These are phyloP conservation scores for Ladona fulva DNA, from an alignment of 1,140 invertebrate species.

Conservation along the genomic window DNA sequence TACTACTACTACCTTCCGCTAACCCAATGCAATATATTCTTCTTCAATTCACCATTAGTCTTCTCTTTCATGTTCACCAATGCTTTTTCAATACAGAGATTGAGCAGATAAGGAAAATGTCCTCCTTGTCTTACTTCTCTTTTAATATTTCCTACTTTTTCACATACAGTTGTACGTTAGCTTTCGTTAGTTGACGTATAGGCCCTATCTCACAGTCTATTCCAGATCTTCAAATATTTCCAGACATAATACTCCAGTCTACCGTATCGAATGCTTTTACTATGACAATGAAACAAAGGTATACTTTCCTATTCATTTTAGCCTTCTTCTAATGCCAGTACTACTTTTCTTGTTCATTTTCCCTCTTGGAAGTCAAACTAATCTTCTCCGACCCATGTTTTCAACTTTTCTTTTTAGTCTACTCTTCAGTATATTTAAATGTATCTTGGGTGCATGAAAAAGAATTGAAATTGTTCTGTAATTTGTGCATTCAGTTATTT, in stretches of 20 bases:
- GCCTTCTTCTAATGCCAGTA: not conserved
- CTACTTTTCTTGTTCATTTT: too few relatives aligned
- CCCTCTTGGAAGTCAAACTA: too few relatives aligned
- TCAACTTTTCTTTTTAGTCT: too few relatives aligned
- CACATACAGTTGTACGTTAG: not conserved
- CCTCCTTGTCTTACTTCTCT: too few relatives aligned
- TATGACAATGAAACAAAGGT: not conserved
- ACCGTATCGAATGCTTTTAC: not conserved
- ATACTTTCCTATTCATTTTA: not conserved
- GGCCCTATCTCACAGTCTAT: not conserved
- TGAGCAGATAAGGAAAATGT: not conserved
- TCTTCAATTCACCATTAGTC: not conserved
- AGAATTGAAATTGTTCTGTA: not conserved
- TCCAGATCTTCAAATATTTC: too few relatives aligned
- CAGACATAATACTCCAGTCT: not conserved
- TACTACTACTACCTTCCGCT: too few relatives aligned
- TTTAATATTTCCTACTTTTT: not conserved
- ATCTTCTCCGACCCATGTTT: too few relatives aligned
- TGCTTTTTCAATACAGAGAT: not conserved
- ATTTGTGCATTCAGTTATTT: not conserved
- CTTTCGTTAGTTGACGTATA: not conserved
- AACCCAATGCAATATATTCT: not conserved
- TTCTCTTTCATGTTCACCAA: not conserved
- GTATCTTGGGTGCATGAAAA: not conserved
- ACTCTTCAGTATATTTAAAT: too few relatives aligned